Evolutionary conservation across 2,888 invertebrate species (phyloP), one percentile per base, ranked within the genome.

Genomic region (Dryocosmus kuriphilus): DNA sequence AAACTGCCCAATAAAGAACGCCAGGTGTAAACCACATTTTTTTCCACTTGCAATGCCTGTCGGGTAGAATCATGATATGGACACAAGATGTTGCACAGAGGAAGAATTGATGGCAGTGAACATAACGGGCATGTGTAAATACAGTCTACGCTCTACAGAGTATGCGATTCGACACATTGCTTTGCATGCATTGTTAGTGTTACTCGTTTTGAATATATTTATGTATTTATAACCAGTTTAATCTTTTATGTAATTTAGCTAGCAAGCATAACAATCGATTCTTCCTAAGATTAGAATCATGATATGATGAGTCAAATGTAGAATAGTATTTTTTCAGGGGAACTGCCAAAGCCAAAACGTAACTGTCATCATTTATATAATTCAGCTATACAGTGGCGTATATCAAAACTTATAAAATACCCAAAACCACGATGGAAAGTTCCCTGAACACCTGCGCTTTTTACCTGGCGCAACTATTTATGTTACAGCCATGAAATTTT

Each of bases 401-500:
- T 90, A 90, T 90, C 89, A 91, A 91, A 89, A 90, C 89, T 89
- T 91, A 91, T 89, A 91, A 91, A 91, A 91, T 90, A 91, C 87
- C 88, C 90, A 89, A 89, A 90, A 91, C 89, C 88, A 89, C 86
- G 80, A 81, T 85, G 86, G 80, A 82, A 86, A 82, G 83, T 85
- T 85, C 86, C 87, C 86, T 86, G 88, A 85, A 81, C 84, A 83
- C n/a, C 46, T 41, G 71, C 71, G 71, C 55, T 41, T 74, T 74
- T n/a, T 41, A 46, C 46, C 65, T 79, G 35, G 27, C 71, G 71
- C 71, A 71, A 41, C 30, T 71, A 38, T 78, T 81, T 78, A 80
- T 81, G 80, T 83, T 81, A 77, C 77, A 76, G 80, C 75, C 77
- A 32, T 80, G 78, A 78, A 78, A 74, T 82, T 80, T 82, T 88